Conservation (phyloP, 2,797 vertebrate species). For the Hyperoplus lanceolatus region DNA sequence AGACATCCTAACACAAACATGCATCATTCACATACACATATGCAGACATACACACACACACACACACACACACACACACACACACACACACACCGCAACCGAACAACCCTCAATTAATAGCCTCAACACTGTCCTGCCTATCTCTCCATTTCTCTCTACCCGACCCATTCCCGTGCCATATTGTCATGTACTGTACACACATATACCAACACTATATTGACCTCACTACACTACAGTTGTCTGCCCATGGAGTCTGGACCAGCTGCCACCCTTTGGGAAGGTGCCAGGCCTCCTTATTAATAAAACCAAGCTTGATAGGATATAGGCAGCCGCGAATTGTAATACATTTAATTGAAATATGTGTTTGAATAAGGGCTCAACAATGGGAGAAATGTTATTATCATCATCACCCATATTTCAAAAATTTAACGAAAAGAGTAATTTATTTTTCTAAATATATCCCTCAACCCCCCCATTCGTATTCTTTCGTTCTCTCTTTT, state of each 20-base stretch:
- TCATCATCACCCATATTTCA: not conserved
- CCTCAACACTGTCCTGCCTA: not conserved
- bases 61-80: not conserved
- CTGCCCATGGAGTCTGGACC: slow-evolving; percentile 59
- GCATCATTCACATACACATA: slow-evolving; percentile 8
- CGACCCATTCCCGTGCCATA: slow-evolving; percentile 1
- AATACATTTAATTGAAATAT: not conserved
- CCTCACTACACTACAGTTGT: slow-evolving; percentile 20
- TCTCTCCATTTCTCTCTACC: not conserved
- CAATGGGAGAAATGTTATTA: not conserved
- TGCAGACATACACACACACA: slow-evolving; percentile 3
- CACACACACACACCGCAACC: not conserved
- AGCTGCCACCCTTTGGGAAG: slow-evolving; percentile 66
- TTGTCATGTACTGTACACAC: slow-evolving; percentile 20
- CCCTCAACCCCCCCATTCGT: not conserved
- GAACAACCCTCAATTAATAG: not conserved
- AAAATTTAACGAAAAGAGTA: not conserved
- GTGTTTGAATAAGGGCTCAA: not conserved
- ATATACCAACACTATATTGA: slow-evolving; percentile 18
- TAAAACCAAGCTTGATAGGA: slow-evolving; percentile 40
- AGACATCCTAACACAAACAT: too few species aligned
- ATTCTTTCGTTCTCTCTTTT: not conserved
- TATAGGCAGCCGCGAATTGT: not conserved
- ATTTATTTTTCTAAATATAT: too few species aligned
- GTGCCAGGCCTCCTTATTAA: slow-evolving; percentile 63